phyloP scores from a whole-genome alignment of 2,888 invertebrate species.

The Spodoptera picta region DNA sequence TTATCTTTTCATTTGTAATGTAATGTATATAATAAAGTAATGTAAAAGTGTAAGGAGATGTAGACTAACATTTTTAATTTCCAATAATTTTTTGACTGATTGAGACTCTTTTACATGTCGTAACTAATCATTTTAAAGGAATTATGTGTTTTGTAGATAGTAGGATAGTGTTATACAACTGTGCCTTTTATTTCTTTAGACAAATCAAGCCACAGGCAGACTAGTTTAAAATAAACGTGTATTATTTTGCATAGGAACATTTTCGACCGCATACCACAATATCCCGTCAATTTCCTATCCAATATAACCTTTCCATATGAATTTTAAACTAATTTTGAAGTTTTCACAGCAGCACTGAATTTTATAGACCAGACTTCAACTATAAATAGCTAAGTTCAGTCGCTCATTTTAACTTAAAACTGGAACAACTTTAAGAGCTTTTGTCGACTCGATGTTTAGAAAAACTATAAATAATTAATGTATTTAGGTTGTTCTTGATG shows the following conservation, averaged over 20 bases:
- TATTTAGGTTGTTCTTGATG: slow-evolving; percentile 11
- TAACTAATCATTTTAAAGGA: no score
- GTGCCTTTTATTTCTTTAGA: no score
- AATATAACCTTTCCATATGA: slow-evolving; percentile 42
- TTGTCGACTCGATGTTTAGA: slow-evolving; percentile 15
- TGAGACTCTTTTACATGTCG: no score
- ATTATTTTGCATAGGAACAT: not conserved
- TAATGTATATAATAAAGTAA: no score
- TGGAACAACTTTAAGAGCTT: slow-evolving; percentile 20
- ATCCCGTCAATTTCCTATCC: slow-evolving; percentile 33
- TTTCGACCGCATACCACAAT: not conserved
- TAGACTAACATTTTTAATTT: no score
- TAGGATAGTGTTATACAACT: no score
- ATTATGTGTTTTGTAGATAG: no score
- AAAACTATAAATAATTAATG: slow-evolving; percentile 27
- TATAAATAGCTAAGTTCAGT: slow-evolving; percentile 41
- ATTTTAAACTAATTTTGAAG: slow-evolving; percentile 44
- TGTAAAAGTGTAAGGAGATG: not conserved
- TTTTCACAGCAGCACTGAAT: slow-evolving; percentile 20
- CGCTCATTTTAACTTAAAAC: slow-evolving; percentile 29
- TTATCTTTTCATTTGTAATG: no score
- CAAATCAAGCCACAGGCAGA: no score
- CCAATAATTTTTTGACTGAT: no score
- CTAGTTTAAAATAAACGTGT: not conserved
- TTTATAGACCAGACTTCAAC: slow-evolving; percentile 23